phyloP scores from a whole-genome alignment of 1,140 invertebrate genomes.

The Bombyx mandarina region DNA sequence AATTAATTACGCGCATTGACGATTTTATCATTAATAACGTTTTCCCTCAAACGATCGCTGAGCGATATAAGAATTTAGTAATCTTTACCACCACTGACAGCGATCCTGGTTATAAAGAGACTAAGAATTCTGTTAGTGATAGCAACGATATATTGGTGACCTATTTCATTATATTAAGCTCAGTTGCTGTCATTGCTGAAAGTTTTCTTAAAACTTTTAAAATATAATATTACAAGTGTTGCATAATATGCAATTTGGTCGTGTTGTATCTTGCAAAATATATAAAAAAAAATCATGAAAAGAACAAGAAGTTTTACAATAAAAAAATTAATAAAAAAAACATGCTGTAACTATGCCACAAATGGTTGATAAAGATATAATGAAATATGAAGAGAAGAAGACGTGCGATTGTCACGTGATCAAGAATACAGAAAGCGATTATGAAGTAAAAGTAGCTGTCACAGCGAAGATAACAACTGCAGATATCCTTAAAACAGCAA shows the following conservation, averaged over 20 bases:
- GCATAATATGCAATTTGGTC: constrained; percentile 51
- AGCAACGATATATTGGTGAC: too few relatives aligned
- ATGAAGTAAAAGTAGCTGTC: constrained; percentile 19
- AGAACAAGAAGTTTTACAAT: neutral
- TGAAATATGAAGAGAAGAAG: constrained; percentile 1
- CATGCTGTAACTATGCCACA: constrained; percentile 15
- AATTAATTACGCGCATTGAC: too few relatives aligned
- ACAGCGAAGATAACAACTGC: constrained; percentile 11
- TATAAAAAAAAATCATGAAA: constrained; percentile 4
- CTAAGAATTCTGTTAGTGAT: too few relatives aligned
- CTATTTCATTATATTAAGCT: too few relatives aligned
- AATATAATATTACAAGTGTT: neutral
- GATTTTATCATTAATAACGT: too few relatives aligned
- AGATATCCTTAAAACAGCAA: too few relatives aligned
- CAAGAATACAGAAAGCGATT: constrained; percentile 2
- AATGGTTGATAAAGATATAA: constrained; percentile 11
- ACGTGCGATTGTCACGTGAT: neutral
- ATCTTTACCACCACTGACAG: too few relatives aligned
- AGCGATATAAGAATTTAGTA: too few relatives aligned
- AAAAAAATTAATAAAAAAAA: constrained; percentile 9
- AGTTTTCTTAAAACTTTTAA: constrained; percentile 10
- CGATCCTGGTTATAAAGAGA: too few relatives aligned
- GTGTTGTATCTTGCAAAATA: constrained; percentile 35
- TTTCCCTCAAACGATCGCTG: too few relatives aligned
- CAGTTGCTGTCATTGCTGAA: constrained; percentile 20